These are phyloP conservation scores for Drosophila sturtevanti DNA, from an alignment of 1,140 invertebrate genomes.

Conservation along the genomic window DNA sequence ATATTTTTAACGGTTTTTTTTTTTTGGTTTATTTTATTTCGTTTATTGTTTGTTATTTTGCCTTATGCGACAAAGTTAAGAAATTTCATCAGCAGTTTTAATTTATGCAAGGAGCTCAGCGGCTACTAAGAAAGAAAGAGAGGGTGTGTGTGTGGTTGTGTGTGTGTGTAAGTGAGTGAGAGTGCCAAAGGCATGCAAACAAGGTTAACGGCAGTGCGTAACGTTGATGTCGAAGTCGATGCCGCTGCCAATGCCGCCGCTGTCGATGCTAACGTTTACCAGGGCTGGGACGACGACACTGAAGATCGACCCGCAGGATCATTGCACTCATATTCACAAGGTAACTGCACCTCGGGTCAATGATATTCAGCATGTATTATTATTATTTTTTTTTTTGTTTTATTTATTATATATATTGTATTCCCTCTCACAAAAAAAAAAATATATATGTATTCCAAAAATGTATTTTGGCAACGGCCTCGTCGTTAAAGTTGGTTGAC, in stretches of 20 bases:
- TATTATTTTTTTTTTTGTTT: conserved; percentile 21
- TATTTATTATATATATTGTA: conserved; percentile 10
- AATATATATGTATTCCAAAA: conserved; percentile 8
- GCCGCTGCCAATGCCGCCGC: not conserved
- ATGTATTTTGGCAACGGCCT: conserved; percentile 5
- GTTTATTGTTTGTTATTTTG: conserved; percentile 34
- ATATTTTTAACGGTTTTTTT: conserved; percentile 55
- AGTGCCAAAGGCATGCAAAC: conserved; percentile 10
- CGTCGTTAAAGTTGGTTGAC: conserved; percentile 1
- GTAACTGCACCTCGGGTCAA: conserved; percentile 79
- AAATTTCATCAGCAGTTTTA: conserved; percentile 80
- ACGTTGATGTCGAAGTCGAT: not conserved
- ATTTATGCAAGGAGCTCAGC: conserved; percentile 69
- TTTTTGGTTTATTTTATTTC: conserved; percentile 9
- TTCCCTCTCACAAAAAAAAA: conserved; percentile 11
- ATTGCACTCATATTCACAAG: conserved; percentile 60
- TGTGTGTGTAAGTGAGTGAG: conserved; percentile 3
- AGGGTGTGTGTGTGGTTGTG: not conserved
- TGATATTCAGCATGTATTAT: conserved; percentile 52
- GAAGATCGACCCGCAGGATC: conserved; percentile 40
- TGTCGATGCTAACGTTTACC: conserved; percentile 13
- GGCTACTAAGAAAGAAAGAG: not conserved
- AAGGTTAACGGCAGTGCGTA: conserved; percentile 51
- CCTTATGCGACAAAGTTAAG: conserved; percentile 67
- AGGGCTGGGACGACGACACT: conserved; percentile 46